Base-by-base conservation (phyloP, 2,888 invertebrate genomes). In the Epirrita christyi region DNA sequence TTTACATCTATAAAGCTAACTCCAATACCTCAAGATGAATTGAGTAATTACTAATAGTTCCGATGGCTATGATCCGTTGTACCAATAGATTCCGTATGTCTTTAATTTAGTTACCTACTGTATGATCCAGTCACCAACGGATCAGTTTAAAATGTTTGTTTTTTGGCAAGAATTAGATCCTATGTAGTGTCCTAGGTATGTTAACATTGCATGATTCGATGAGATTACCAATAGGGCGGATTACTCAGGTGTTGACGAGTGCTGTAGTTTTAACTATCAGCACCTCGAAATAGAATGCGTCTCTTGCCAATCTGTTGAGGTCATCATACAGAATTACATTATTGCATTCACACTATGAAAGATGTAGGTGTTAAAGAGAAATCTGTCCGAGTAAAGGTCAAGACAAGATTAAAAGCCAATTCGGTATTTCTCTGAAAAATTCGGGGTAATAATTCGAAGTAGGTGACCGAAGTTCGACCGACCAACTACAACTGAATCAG, bases 291-390 rank as follows among this genome's bases (percentile, higher is more conserved):
- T 85, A 84, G 75, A 75, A 62, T 71, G 71, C 61, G 68, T 72
- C 74, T 78, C 75, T 81, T 84, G 83, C 81, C 83, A 83, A 76
- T 76, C 63, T 56, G 70, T 65, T 78, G 79, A 77, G 75, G 74
- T 81, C 78, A 78, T 76, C 70, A 70, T 67, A 64, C 71, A 55
- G 64, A 69, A 63, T 71, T 53, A 55, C 51, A 51, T 55, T 55
- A 32, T 47, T 43, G 43, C 43, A 49, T 29, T 47, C 37, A 45
- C 38, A 13, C 15, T 54, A 9, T 42, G 15, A 49, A 58, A 48
- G 40, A 34, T 28, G 52, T 57, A 53, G 57, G 52, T 40, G 53
- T 44, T n/a, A 49, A 49, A 41, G 48, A 58, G 52, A 58, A 58
- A 58, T 44, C 48, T 28, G 44, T 29, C 10, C 11, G 21, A 27